Evolutionary conservation across 2,888 invertebrate genomes (phyloP), one percentile per base, ranked within the genome.

Genomic region (Leucophora obtusa): DNA sequence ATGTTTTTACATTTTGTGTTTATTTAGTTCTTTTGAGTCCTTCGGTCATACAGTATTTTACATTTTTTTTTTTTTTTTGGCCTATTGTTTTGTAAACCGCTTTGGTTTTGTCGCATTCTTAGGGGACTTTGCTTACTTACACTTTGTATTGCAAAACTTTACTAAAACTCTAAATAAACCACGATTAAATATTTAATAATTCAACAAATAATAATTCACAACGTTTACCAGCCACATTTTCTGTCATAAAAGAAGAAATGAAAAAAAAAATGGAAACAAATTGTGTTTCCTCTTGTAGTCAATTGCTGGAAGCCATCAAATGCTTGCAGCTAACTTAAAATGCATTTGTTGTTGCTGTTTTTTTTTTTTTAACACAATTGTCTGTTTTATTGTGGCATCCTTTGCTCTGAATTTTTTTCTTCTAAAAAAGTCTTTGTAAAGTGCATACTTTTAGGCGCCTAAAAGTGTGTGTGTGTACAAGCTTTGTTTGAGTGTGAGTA

Each of bases 271-370:
- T 47, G 66, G 54, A 63, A 76, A 79, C 68, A 75, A 82, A 79
- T 79, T 79, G 75, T 72, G 66, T 74, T 78, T 82, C 78, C 73
- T 78, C 72, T 82, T 76, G 70, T 73, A 75, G 68, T 76, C 76
- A 80, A 82, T 71, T 58, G 78, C 79, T 82, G 56, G 72, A 69
- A 82, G 83, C 74, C 75, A 75, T 75, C 78, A 76, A 82, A 79
- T 80, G 83, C 83, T 83, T 73, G 76, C 75, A 82, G 83, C 83
- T 68, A 82, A 80, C 80, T 80, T 80, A 78, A 82, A 79, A 76
- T 82, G 82, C 82, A 79, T 76, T 79, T 70, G 60, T 47, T 76
- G 35, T 70, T 66, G 65, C 47, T 58, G 38, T 38, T 60, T 69
- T 70, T 59, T 60, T 43, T 33, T 54, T 35, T 9, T 62, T 62